Conservation (phyloP, 2,888 invertebrate species). For the Eristalis intricaria region DNA sequence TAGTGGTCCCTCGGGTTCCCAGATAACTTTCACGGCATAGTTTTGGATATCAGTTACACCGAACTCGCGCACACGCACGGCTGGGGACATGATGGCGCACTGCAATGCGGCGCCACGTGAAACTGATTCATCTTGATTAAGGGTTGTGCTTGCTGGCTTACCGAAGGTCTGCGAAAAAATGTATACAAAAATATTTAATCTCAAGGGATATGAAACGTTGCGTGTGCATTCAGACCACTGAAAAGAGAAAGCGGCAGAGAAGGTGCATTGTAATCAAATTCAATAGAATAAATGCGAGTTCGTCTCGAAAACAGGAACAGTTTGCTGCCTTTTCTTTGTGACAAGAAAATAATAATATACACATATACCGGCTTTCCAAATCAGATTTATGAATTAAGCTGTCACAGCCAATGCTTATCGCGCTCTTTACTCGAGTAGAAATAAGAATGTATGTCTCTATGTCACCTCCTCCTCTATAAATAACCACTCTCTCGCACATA, state of each 20-base stretch:
- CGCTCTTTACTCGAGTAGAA: neutral
- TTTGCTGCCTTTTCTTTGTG: neutral
- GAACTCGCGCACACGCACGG: slow-evolving; percentile 98
- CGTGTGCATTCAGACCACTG: too few relatives aligned
- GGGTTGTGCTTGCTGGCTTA: slow-evolving; percentile 94
- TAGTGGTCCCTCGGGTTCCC: slow-evolving; percentile 87
- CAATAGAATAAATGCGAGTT: neutral
- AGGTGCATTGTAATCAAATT: neutral
- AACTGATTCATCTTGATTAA: slow-evolving; percentile 99
- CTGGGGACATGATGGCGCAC: slow-evolving; percentile 98
- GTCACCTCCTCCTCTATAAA: slow-evolving; percentile 15
- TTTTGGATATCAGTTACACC: slow-evolving; percentile 95
- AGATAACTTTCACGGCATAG: slow-evolving; percentile 92
- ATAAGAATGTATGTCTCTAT: neutral
- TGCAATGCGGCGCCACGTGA: slow-evolving; percentile 97
- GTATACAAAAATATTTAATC: too few relatives aligned
- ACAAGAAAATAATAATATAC: neutral
- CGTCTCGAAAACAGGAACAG: neutral
- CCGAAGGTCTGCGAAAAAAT: slow-evolving; percentile 85
- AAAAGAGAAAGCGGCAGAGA: neutral
- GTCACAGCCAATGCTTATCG: neutral
- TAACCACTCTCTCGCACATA: slow-evolving; percentile 3
- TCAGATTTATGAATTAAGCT: neutral
- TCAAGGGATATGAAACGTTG: neutral
- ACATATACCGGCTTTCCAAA: neutral